A percentile compares a stretch with the other conserved stretches of the same genome.
Evolutionary conservation across 1,140 invertebrate species (phyloP).

Genomic region (Pseudomyrmex flavicornis): DNA sequence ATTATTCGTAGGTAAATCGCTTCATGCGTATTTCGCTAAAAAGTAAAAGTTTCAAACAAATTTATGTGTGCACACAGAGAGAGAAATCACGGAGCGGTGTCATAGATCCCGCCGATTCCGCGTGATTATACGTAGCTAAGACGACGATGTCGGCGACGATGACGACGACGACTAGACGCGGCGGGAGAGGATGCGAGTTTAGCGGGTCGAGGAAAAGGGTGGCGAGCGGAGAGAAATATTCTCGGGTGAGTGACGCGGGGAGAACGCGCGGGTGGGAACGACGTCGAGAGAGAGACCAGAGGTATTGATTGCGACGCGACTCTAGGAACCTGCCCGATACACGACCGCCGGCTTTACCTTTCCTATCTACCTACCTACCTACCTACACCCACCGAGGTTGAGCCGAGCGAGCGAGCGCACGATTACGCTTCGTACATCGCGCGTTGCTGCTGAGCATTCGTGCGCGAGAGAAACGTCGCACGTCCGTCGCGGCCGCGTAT

Average conservation of each 20-base stretch:
- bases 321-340: constrained; percentile 80
- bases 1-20: too few relatives aligned
- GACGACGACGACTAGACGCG: constrained; percentile 32
- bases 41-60: too few relatives aligned
- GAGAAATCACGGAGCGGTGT: not conserved
- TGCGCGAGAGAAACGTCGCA: constrained; percentile 52
- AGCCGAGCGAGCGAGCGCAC: constrained; percentile 39
- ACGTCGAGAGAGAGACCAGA: constrained; percentile 76
- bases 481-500: constrained; percentile 7
- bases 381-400: constrained; percentile 65
- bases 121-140: constrained; percentile 29
- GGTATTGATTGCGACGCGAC: constrained; percentile 84
- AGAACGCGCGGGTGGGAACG: constrained; percentile 66
- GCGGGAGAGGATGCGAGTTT: constrained; percentile 69
- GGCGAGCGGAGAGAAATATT: constrained; percentile 72
- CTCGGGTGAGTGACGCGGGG: constrained; percentile 74
- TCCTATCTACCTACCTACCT: constrained; percentile 62
- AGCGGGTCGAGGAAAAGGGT: constrained; percentile 72
- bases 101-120: not conserved
- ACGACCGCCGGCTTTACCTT: constrained; percentile 63
- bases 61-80: not conserved
- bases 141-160: not conserved
- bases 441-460: constrained; percentile 63
- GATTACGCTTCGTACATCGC: constrained; percentile 69
- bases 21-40: too few relatives aligned